Conservation (phyloP, 1,140 invertebrate species). For the Trichogramma pretiosum region DNA sequence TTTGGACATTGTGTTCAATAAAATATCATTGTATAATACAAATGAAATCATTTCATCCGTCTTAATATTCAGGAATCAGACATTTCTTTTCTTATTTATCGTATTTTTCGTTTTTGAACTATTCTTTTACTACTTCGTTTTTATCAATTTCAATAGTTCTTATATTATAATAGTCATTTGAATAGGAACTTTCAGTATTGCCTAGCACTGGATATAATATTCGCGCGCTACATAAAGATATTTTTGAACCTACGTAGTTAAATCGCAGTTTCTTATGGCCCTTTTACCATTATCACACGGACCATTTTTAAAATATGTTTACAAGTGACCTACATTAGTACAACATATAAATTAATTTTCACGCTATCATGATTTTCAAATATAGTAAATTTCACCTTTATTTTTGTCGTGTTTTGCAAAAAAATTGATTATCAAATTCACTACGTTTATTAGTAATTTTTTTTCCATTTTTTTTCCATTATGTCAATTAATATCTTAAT, state of each 20-base stretch:
- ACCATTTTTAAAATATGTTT: constrained; percentile 28
- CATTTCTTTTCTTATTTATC: constrained; percentile 15
- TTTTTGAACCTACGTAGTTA: constrained; percentile 21
- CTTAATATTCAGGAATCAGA: constrained; percentile 10
- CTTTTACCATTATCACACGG: constrained; percentile 44
- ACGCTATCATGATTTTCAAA: constrained; percentile 20
- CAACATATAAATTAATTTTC: constrained; percentile 20
- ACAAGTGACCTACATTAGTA: constrained; percentile 24
- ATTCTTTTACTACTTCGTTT: constrained; percentile 9
- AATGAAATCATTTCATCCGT: constrained; percentile 19
- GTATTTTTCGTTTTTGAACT: constrained; percentile 14
- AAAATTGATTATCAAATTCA: no score
- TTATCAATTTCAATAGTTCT: constrained; percentile 21
- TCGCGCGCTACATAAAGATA: constrained; percentile 31
- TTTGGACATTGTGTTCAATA: constrained; percentile 16
- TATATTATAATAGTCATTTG: constrained; percentile 42
- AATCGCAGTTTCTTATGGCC: constrained; percentile 29
- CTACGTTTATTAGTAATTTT: neutral
- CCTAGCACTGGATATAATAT: constrained; percentile 43
- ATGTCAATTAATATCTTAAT: no score
- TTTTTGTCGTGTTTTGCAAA: no score
- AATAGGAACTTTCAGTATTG: constrained; percentile 49
- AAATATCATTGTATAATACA: constrained; percentile 18
- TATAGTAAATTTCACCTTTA: no score
- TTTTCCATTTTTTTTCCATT: no score